These are phyloP conservation scores for Neoitamus cyanurus DNA, from an alignment of 2,888 invertebrate genomes.

Conservation along the genomic window DNA sequence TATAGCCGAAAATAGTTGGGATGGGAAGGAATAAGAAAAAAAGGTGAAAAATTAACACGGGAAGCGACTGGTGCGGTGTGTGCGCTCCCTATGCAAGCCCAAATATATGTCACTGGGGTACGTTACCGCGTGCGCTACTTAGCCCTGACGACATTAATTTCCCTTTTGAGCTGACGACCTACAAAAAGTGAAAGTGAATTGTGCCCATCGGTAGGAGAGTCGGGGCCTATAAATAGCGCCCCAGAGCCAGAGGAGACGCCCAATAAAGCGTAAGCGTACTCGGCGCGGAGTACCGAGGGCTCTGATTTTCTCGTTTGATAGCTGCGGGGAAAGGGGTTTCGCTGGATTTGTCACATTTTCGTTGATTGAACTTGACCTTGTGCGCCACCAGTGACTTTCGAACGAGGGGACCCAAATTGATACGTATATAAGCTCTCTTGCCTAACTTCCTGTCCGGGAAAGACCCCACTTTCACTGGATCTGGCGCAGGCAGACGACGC, in stretches of 20 bases:
- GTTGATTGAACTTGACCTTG: slow-evolving; percentile 46
- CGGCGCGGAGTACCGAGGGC: background rate
- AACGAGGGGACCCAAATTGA: slow-evolving; percentile 7
- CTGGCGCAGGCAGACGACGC: background rate
- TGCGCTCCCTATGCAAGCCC: background rate
- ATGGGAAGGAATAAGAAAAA: background rate
- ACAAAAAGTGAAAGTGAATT: slow-evolving; percentile 49
- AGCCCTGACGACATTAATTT: slow-evolving; percentile 39
- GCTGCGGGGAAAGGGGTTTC: slow-evolving; percentile 11
- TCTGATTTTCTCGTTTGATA: background rate
- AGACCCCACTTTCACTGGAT: slow-evolving; percentile 28
- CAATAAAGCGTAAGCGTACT: background rate
- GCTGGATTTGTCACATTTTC: slow-evolving; percentile 16
- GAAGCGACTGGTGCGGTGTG: background rate
- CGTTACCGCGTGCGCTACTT: slow-evolving; percentile 20
- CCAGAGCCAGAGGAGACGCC: background rate
- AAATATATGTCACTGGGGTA: slow-evolving; percentile 50
- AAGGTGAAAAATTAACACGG: background rate
- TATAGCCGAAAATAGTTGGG: slow-evolving; percentile 34
- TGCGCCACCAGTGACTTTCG: slow-evolving; percentile 33
- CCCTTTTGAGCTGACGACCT: slow-evolving; percentile 45
- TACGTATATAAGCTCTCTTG: background rate
- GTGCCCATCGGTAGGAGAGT: slow-evolving; percentile 24
- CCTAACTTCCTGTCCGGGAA: background rate
- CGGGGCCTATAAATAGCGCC: slow-evolving; percentile 39